A percentile compares a stretch with the other conserved stretches of the same genome.
Conservation (phyloP, 2,888 invertebrate species). For the Seira sanloemensis region DNA sequence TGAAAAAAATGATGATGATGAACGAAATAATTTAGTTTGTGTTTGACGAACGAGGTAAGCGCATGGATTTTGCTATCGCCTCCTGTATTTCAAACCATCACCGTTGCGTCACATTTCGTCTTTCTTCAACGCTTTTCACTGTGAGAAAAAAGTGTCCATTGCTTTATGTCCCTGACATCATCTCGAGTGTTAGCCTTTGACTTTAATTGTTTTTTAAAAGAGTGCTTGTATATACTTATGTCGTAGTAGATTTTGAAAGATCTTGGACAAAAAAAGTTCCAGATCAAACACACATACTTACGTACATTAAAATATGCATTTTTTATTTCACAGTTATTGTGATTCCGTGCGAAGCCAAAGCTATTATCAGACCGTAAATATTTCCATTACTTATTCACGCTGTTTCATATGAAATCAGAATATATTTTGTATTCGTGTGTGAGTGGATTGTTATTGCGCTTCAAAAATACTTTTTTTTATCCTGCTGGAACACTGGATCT, state of each 20-base stretch:
- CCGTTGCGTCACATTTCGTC: constrained; percentile 3
- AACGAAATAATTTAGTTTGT: neutral
- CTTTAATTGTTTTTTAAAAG: too few relatives aligned
- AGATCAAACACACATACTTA: too few relatives aligned
- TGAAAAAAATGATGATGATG: neutral
- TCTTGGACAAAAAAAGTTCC: too few relatives aligned
- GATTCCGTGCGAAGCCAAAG: too few relatives aligned
- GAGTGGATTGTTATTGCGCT: neutral
- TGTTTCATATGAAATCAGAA: neutral
- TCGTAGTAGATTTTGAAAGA: too few relatives aligned
- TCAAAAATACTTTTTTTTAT: too few relatives aligned
- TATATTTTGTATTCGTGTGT: too few relatives aligned
- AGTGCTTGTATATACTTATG: too few relatives aligned
- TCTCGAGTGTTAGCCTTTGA: too few relatives aligned
- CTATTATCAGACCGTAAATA: constrained; percentile 33
- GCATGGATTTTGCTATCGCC: neutral
- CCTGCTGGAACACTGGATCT: neutral
- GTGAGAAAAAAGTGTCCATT: neutral
- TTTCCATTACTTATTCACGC: constrained; percentile 21
- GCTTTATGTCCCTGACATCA: too few relatives aligned
- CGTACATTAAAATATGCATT: too few relatives aligned
- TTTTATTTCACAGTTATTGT: too few relatives aligned
- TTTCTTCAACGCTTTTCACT: neutral
- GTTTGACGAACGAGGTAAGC: constrained; percentile 56
- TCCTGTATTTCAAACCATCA: constrained; percentile 12